Base-by-base conservation (phyloP, 2,888 invertebrate genomes). In the Galeopsomyia nigrocyanea region DNA sequence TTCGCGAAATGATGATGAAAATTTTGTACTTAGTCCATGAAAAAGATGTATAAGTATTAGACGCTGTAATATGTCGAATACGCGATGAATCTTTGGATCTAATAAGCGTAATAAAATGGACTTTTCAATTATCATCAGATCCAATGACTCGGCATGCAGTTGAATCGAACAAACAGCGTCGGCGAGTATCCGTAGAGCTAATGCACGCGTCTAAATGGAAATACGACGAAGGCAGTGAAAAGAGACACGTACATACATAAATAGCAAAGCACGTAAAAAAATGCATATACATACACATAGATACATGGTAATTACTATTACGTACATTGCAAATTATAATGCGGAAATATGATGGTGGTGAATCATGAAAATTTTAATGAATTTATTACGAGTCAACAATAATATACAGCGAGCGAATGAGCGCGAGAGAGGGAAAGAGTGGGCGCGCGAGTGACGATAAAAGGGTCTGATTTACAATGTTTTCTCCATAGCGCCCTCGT, bases 351-450 rank as follows among this genome's bases (percentile, higher is more conserved):
- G 47, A 68, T 39, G 39, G 58, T 58, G 57, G 57, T 74, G 73
- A 57, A 71, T 75, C 73, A 68, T 75, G 75, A 55, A 76, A 68
- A 82, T 80, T 79, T 75, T 79, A 81, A 78, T 80, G 77, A 82
- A 80, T 83, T 80, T 80, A 80, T 80, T 80, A 82, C 19, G 31
- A 71, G 75, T 74, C 76, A 76, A 73, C 72, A 62, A 68, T 67
- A 63, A 68, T 67, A 62, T 53, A 68, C 19, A 68, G 51, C 19
- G 49, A 26, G 19, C 1, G 49, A 21, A 10, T n/a, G 14, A 57
- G 58, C 16, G 31, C 7, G 17, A 58, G 39, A 31, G 63, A 51
- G 17, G 1, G 17, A 50, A 39, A 63, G 50, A 62, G 61, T 31
- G 22, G 13, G 63, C 13, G 39, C 7, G 39, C 14, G 57, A 6